Percentiles rank a stretch among this genome's conserved stretches.
These are phyloP conservation scores for Orientallactaga bullata DNA, from an alignment of 2,113 vertebrate species.

Conservation along the genomic window DNA sequence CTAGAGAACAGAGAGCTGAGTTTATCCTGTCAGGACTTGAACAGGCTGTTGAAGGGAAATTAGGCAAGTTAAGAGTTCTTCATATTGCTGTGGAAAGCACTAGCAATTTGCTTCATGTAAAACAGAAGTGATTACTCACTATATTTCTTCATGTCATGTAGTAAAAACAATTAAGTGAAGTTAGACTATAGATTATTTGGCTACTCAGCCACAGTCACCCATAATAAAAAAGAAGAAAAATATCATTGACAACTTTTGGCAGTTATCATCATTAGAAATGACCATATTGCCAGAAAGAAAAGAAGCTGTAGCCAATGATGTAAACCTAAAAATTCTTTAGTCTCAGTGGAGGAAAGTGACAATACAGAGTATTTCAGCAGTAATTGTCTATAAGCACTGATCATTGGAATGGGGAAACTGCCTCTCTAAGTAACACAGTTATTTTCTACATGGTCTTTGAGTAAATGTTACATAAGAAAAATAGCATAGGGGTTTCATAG, in stretches of 20 bases:
- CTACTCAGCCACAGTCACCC: conserved; percentile 67
- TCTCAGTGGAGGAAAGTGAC: conserved; percentile 38
- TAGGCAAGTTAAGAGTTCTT: conserved; percentile 59
- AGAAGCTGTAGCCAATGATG: conserved; percentile 60
- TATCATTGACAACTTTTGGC: conserved; percentile 76
- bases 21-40: conserved; percentile 65
- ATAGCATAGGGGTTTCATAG: conserved; percentile 53
- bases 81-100: conserved; percentile 66
- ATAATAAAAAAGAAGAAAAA: conserved; percentile 76
- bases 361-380: conserved; percentile 11
- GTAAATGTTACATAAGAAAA: conserved; percentile 67
- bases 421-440: conserved; percentile 64
- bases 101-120: conserved; percentile 66
- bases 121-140: conserved; percentile 62
- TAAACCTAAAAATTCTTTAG: conserved; percentile 53
- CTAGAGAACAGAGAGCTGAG: conserved; percentile 44
- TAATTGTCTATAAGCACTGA: conserved; percentile 65
- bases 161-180: conserved; percentile 76
- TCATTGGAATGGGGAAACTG: conserved; percentile 61
- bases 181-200: conserved; percentile 73
- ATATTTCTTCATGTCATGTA: conserved; percentile 75
- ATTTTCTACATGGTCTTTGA: conserved; percentile 65
- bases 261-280: conserved; percentile 73
- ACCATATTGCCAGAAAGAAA: conserved; percentile 66
- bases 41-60: conserved; percentile 43